These are phyloP conservation scores for Molanna angustata DNA, from an alignment of 2,888 invertebrate species.

Conservation along the genomic window DNA sequence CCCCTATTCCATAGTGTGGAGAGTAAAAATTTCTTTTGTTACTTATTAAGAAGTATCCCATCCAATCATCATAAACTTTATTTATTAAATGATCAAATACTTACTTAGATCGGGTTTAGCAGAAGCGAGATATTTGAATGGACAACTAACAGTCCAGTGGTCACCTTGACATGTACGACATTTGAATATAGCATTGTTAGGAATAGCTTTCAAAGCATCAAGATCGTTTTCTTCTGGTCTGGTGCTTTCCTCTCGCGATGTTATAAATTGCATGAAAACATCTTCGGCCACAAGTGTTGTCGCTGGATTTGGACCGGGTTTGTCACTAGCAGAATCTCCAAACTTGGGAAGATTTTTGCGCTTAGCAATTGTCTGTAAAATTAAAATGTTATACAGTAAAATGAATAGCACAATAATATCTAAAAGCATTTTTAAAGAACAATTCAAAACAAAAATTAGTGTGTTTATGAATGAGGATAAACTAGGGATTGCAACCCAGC, in stretches of 20 bases:
- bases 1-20: too few species aligned
- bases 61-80: too few species aligned
- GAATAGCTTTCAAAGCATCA: constrained; percentile 73
- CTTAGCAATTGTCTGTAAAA: constrained; percentile 73
- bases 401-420: too few species aligned
- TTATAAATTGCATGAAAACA: constrained; percentile 91
- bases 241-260: constrained; percentile 83
- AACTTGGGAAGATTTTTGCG: constrained; percentile 96
- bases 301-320: constrained; percentile 97
- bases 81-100: constrained; percentile 12
- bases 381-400: too few species aligned
- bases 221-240: constrained; percentile 82
- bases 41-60: too few species aligned
- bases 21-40: too few species aligned
- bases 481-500: too few species aligned
- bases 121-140: constrained; percentile 89
- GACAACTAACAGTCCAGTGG: constrained; percentile 98
- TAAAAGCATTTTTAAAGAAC: too few species aligned
- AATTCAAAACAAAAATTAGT: too few species aligned
- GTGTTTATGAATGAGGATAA: too few species aligned
- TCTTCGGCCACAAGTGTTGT: constrained; percentile 96
- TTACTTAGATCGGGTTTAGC: constrained; percentile 47
- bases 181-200: constrained; percentile 73
- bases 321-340: constrained; percentile 86
- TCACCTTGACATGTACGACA: constrained; percentile 92